A percentile compares a stretch with the other conserved stretches of the same genome.
phyloP scores from a whole-genome alignment of 2,888 invertebrate species.

The Molorchus minor region DNA sequence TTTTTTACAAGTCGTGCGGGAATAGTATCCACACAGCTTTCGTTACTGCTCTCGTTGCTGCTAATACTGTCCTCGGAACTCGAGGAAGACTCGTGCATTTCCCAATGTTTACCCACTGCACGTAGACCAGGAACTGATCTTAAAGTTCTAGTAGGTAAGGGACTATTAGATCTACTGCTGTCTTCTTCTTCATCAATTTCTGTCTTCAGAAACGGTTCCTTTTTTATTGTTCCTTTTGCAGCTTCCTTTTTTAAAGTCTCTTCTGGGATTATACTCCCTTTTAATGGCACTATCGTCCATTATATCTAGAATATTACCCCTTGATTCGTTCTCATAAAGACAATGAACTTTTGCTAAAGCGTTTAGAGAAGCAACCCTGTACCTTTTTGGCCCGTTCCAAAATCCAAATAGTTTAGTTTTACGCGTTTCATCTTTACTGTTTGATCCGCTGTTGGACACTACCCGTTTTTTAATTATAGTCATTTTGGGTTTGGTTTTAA shows the following conservation, averaged over 20 bases:
- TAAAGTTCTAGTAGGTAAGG: constrained; percentile 66
- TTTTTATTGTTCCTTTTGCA: constrained; percentile 28
- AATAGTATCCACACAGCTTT: constrained; percentile 16
- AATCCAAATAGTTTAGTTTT: constrained; percentile 65
- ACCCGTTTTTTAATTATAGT: constrained; percentile 44
- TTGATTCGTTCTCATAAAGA: constrained; percentile 87
- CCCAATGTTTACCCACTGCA: constrained; percentile 85
- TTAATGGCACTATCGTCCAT: constrained; percentile 38
- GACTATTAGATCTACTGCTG: constrained; percentile 26
- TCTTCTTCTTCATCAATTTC: constrained; percentile 28
- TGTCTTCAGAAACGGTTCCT: constrained; percentile 22
- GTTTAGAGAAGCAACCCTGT: constrained; percentile 88
- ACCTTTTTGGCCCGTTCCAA: constrained; percentile 82
- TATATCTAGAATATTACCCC: constrained; percentile 70
- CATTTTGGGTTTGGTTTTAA: constrained; percentile 42
- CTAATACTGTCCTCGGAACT: constrained; percentile 63
- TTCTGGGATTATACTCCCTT: constrained; percentile 22
- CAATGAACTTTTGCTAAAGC: constrained; percentile 91
- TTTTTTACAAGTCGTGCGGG: constrained; percentile 57
- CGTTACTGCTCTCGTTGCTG: constrained; percentile 38
- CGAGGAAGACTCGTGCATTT: constrained; percentile 76
- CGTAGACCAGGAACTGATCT: constrained; percentile 79
- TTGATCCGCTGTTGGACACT: constrained; percentile 25
- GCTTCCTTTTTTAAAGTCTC: constrained; percentile 19
- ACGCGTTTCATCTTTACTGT: constrained; percentile 35